phyloP scores from a whole-genome alignment of 2,113 vertebrate genomes.

The Pseudolaguvia tuberculata region DNA sequence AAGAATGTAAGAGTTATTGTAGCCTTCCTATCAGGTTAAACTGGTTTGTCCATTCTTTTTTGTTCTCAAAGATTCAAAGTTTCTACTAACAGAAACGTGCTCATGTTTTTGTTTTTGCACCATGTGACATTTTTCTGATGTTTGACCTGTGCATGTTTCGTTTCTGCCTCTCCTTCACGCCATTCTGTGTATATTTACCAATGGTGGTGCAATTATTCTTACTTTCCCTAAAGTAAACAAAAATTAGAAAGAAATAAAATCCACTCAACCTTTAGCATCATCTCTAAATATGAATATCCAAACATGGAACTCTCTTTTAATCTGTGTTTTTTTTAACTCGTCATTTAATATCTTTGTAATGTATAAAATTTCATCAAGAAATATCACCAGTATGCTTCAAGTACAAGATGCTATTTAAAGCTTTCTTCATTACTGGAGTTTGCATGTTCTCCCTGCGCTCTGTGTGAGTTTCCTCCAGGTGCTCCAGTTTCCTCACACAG shows the following conservation, averaged over 20 bases:
- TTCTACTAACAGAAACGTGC: neutral
- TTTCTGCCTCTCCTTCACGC: neutral
- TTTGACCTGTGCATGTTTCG: neutral
- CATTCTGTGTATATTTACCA: neutral
- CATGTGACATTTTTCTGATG: slow-evolving; percentile 1
- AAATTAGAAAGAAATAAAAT: neutral
- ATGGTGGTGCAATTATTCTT: neutral
- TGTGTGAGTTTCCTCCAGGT: too few species aligned
- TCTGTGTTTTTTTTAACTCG: too few species aligned
- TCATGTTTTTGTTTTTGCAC: neutral
- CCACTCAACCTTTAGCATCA: neutral
- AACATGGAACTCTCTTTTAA: neutral
- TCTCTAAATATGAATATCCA: neutral
- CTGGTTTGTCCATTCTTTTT: neutral
- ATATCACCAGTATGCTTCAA: neutral
- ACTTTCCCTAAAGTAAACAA: neutral
- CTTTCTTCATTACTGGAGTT: neutral
- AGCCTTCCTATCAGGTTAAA: neutral
- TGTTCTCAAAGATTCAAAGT: neutral
- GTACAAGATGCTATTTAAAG: neutral
- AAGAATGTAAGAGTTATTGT: neutral
- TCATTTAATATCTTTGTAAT: neutral
- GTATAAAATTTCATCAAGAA: neutral
- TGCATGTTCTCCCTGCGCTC: neutral
- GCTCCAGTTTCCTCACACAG: too few species aligned